These are phyloP conservation scores for Myanophis thanlyinensis DNA, from an alignment of 2,113 vertebrate species.

Conservation along the genomic window DNA sequence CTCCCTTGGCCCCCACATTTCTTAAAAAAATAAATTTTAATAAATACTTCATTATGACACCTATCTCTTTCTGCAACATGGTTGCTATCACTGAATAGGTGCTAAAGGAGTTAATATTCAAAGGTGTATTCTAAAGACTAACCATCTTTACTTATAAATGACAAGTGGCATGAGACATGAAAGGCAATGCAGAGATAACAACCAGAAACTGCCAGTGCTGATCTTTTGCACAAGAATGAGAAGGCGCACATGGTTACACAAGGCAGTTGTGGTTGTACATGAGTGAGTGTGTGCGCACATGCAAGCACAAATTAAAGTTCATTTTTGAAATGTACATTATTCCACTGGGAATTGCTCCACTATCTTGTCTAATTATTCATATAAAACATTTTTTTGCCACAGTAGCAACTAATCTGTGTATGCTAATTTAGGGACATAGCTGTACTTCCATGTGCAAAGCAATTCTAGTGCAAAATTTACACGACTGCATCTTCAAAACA, in stretches of 20 bases:
- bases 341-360: conserved; percentile 37
- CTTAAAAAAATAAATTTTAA: conserved; percentile 57
- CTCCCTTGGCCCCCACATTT: background rate
- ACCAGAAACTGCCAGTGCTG: conserved; percentile 35
- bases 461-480: conserved; percentile 13
- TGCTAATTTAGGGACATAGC: conserved; percentile 30
- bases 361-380: conserved; percentile 41
- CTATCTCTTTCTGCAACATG: conserved; percentile 52
- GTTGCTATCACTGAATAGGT: conserved; percentile 64
- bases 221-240: conserved; percentile 28
- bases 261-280: conserved; percentile 26
- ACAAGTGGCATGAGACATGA: conserved; percentile 56
- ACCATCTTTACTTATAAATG: conserved; percentile 43
- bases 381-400: conserved; percentile 17
- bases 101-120: conserved; percentile 64
- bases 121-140: conserved; percentile 40
- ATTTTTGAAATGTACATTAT: conserved; percentile 52
- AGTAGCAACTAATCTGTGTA: conserved; percentile 42
- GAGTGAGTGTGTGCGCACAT: background rate
- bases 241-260: conserved; percentile 22
- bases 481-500: conserved; percentile 54
- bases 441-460: background rate
- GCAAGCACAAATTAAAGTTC: conserved; percentile 33
- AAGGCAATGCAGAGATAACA: conserved; percentile 38
- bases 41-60: conserved; percentile 65